phyloP scores from a whole-genome alignment of 2,888 invertebrate genomes.

The Melinaea menophilus region DNA sequence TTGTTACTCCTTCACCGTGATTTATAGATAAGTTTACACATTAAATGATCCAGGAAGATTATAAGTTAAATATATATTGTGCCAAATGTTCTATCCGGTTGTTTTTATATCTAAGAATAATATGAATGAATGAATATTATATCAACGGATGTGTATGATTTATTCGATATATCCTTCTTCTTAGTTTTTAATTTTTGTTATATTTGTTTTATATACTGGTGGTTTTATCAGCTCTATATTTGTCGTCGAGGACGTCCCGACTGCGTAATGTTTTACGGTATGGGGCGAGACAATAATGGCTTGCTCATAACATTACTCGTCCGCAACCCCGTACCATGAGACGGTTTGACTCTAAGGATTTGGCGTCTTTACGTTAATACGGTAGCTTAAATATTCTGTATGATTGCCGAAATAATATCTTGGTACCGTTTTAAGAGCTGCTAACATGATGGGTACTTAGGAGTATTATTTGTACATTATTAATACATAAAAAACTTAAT shows the following conservation, averaged over 20 bases:
- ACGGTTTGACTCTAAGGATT: conserved; percentile 51
- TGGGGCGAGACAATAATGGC: conserved; percentile 78
- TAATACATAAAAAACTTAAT: too few species aligned
- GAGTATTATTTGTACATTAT: too few species aligned
- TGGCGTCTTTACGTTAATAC: conserved; percentile 26
- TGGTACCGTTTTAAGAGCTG: too few species aligned
- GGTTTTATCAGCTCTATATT: conserved; percentile 64
- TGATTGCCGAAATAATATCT: too few species aligned
- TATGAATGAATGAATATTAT: too few species aligned
- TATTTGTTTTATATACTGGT: conserved; percentile 14
- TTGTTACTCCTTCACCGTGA: conserved; percentile 65
- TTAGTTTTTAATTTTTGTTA: too few species aligned
- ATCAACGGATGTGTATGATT: conserved; percentile 1
- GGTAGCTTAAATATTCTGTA: too few species aligned
- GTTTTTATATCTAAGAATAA: conserved; percentile 3
- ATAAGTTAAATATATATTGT: conserved; percentile 44
- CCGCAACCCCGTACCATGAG: conserved; percentile 64
- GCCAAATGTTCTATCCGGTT: conserved; percentile 20
- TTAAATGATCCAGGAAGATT: conserved; percentile 65
- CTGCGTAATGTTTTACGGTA: conserved; percentile 78
- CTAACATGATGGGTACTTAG: too few species aligned
- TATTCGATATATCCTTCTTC: background rate
- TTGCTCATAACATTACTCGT: conserved; percentile 79
- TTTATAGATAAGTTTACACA: conserved; percentile 67
- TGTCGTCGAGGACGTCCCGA: conserved; percentile 60